A percentile compares a stretch with the other conserved stretches of the same genome.
Evolutionary conservation across 2,113 vertebrate genomes (phyloP).

Genomic region (Myrmecophaga tridactyla): DNA sequence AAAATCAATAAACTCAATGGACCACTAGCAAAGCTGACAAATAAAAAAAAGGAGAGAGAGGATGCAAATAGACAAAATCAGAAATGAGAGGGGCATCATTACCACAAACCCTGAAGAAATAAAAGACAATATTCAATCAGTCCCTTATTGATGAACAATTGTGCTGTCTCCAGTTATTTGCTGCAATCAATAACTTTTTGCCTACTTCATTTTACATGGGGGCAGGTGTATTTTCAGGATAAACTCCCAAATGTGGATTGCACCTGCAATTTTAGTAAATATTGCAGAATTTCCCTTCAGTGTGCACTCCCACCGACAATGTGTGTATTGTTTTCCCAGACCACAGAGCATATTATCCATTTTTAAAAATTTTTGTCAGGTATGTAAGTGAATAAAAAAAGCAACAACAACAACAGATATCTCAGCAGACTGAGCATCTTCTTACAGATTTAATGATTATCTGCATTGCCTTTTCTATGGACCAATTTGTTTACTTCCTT

Average conservation of each 20-base stretch:
- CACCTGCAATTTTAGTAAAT: neutral
- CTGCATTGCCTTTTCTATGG: neutral
- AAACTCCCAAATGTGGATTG: neutral
- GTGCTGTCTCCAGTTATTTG: neutral
- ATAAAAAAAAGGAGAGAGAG: no score
- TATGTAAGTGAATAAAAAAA: neutral
- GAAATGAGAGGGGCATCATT: no score
- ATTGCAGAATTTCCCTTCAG: no score
- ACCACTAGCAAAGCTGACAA: no score
- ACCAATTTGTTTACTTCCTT: neutral
- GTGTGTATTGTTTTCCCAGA: neutral
- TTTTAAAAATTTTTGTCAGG: no score
- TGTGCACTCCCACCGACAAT: neutral
- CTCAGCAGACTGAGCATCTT: neutral
- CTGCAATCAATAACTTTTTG: no score
- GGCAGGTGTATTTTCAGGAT: neutral
- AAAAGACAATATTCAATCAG: no score
- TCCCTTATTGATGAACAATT: neutral
- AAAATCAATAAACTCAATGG: no score
- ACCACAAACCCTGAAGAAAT: no score
- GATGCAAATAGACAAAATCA: no score
- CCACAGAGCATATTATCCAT: neutral
- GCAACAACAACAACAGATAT: no score
- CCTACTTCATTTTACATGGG: neutral
- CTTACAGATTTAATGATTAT: neutral